Evolutionary conservation across 2,797 vertebrate genomes (phyloP), one percentile per base, ranked within the genome.

Genomic region (Hypotaenidia philippensis): DNA sequence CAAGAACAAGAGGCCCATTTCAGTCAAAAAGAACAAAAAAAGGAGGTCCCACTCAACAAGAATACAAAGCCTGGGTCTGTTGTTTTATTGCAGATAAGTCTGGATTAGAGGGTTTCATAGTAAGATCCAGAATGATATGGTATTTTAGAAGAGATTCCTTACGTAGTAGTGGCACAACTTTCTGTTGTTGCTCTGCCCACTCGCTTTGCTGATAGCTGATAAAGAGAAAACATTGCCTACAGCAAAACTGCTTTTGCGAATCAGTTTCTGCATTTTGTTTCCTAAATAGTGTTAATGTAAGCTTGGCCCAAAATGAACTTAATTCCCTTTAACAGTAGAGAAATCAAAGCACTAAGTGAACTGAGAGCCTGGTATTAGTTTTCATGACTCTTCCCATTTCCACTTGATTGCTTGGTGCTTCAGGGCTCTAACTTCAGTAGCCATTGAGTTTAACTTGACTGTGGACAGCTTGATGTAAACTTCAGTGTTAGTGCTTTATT

Each of bases 391-490:
- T 75, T 64, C 38, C 26, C 63, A 29, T 64, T 83, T 7, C 9
- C 29, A 7, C 4, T 57, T 88, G 60, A 21, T 32, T 66, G 8
- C 9, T 45, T 56, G 34, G 6, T 31, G 70, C 26, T 75, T 87
- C 36, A 60, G 53, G n/a, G 4, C 34, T 61, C 23, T 75, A 68
- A 36, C 31, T 71, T 68, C 9, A 49, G 5, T 38, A 50, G 6
- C 5, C 0, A 0, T 77, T 23, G 12, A 4, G 1, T 25, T 84
- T 85, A 83, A 77, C 23, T 29, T 63, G 36, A 23, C 14, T 49
- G 19, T 60, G 25, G 49, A n/a, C 25, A 81, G 11, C 21, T 13
- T 64, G 38, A 21, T 72, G 15, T 11, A 23, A 66, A 49, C 13
- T 52, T 47, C 2, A 27, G 25, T 55, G 15, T 70, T 87, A 64